Evolutionary conservation across 1,140 invertebrate species (phyloP), one percentile per base, ranked within the genome.

Genomic region (Tetranychus urticae): DNA sequence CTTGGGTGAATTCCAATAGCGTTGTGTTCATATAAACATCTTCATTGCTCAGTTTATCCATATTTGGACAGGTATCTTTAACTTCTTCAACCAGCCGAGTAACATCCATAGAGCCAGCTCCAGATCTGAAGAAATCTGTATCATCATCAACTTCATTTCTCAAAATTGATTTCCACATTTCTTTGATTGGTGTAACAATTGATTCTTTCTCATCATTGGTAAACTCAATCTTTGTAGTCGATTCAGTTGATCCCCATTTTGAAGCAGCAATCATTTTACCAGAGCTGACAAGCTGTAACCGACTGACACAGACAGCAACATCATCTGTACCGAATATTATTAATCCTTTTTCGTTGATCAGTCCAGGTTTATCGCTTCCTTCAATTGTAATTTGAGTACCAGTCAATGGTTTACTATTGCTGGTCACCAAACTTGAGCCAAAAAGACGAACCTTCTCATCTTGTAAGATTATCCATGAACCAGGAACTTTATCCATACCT

Each of bases 71-170:
- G 14, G 14, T 36, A 60, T 90, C 84, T 71, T 89, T 90, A 0
- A 93, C 77, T 75, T 96, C 89, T 74, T 96, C 92, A 0, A 97
- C 81, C 39, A 94, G 71, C 67, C 89, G 79, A 62, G 92, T 88
- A 8, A 97, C 89, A 71, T 97, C 91, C 88, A 97, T 96, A 10
- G 89, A 93, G 0, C 87, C 86, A 33, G 86, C 92, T 35, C 92
- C 92, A 47, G 78, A 81, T 12, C 80, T 81, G 71, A 97, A 96
- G 71, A 97, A 96, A 70, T 97, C 88, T 0, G 87, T 88, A 1
- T 81, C 77, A 2, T 83, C 76, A 2, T 82, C 79, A 3, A 96
- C 77, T 1, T 84, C 80, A 1, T 79, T 74, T 64, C 82, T 83
- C 0, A 97, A 73, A 67, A 97, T 94, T 6, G 80, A 79, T 62